phyloP scores from a whole-genome alignment of 2,113 vertebrate genomes.

The Ranitomeya variabilis region DNA sequence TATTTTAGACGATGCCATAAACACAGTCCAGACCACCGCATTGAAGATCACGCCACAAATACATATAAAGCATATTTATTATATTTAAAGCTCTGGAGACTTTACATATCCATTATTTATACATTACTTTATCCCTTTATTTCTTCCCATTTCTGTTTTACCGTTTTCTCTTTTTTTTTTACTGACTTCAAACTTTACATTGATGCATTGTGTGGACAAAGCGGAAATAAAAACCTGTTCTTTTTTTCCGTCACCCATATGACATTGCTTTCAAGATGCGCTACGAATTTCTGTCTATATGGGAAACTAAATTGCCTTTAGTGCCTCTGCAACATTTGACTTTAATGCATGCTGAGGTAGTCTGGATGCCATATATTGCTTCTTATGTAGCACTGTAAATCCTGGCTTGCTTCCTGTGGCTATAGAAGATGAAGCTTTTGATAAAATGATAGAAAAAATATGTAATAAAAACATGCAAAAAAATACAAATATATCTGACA shows the following conservation, averaged over 20 bases:
- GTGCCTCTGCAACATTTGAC: constrained; percentile 38
- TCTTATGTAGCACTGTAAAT: constrained; percentile 3
- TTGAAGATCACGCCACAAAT: background rate
- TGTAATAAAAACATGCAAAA: background rate
- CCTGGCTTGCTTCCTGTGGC: background rate
- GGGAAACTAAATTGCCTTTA: constrained; percentile 46
- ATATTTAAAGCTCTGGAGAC: background rate
- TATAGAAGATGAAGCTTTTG: background rate
- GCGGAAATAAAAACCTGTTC: background rate
- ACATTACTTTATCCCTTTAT: background rate
- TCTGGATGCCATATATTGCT: constrained; percentile 29
- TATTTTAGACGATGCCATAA: background rate
- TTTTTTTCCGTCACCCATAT: background rate
- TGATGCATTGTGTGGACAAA: constrained; percentile 36
- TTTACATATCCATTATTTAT: background rate
- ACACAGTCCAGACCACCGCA: background rate
- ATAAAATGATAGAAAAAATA: background rate
- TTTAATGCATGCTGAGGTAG: constrained; percentile 46
- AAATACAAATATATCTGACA: background rate
- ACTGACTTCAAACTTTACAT: background rate
- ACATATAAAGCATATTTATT: background rate
- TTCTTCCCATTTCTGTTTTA: background rate
- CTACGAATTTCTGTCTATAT: constrained; percentile 40
- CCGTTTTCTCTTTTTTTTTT: background rate
- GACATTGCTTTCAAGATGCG: constrained; percentile 20